Evolutionary conservation across 64 coral and sea anemone genomes (phyloP), one percentile per base, ranked within the genome.

Genomic region (Orbicella faveolata): DNA sequence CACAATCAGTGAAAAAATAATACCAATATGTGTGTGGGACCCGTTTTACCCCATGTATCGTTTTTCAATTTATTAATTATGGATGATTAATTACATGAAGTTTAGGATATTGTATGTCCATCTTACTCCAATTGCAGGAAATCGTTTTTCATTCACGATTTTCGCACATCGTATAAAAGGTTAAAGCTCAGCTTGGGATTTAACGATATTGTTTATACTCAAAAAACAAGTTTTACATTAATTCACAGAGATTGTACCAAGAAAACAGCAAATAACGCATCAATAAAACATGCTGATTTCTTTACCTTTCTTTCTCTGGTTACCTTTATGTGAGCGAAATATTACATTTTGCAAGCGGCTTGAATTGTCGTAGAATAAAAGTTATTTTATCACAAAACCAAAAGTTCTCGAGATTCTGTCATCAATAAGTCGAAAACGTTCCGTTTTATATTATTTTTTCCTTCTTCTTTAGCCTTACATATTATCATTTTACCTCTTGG

Each of bases 41-140:
- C 21, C 20, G 1, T 33, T 70, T 70, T 70, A 70, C 21, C 67
- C 3, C 23, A 23, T 85, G 82, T 73, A 73, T 85, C 63, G 11
- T 0, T 73, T 34, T 72, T 72, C 65, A 48, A 52, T 72, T 85
- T 68, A 85, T 85, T 85, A 64, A 73, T 85, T 85, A 85, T 30
- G 65, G 65, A 73, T 85, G 82, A 85, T 85, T 72, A 85, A 85
- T 85, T 39, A 85, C 36, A 10, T 66, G 65, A 73, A 20, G 34
- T 70, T 72, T 69, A 26, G 9, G 63, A 84, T 84, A 84, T 84
- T 84, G 14, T 37, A 52, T 84, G 37, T 72, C 63, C 79, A 34
- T 82, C 70, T 72, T 23, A 83, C 34, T 68, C 81, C 36, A 2
- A 83, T 68, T 83, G 63, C 62, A 83, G 81, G 36, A 83, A 65